A percentile compares a stretch with the other conserved stretches of the same genome.
Evolutionary conservation across 1,140 invertebrate species (phyloP).

Genomic region (Pristionchus pacificus): DNA sequence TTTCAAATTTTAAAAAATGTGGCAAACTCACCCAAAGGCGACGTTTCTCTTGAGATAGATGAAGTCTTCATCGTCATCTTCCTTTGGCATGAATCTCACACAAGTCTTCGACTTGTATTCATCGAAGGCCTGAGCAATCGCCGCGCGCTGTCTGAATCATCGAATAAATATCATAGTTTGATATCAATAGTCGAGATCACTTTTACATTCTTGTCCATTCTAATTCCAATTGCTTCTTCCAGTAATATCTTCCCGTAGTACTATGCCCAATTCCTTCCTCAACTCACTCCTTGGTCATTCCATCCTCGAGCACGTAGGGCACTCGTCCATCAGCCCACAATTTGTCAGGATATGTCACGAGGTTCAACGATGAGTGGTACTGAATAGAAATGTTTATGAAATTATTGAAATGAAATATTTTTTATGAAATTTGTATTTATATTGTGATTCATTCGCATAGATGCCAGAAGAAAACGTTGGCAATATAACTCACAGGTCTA

Average conservation of each 20-base stretch:
- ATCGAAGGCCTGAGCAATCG: constrained; percentile 56
- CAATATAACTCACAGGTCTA: constrained; percentile 40
- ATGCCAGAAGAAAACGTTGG: constrained; percentile 6
- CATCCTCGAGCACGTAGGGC: constrained; percentile 56
- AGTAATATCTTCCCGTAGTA: no score
- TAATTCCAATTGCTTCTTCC: no score
- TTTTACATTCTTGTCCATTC: no score
- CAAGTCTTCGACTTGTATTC: constrained; percentile 57
- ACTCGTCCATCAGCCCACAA: constrained; percentile 48
- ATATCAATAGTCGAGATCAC: no score
- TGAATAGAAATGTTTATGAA: constrained; percentile 11
- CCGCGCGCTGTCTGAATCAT: constrained; percentile 51
- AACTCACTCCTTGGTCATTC: constrained; percentile 50
- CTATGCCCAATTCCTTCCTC: background rate
- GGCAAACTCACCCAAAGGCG: constrained; percentile 46
- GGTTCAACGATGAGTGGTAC: constrained; percentile 56
- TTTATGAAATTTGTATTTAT: background rate
- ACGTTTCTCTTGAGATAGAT: constrained; percentile 56
- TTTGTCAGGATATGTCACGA: constrained; percentile 54
- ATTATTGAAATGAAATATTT: background rate
- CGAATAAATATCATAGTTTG: background rate
- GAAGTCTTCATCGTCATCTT: constrained; percentile 52
- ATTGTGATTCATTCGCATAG: background rate
- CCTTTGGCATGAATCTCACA: constrained; percentile 49
- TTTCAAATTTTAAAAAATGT: no score